Conservation (phyloP, 2,113 vertebrate species). For the Pithys albifrons region DNA sequence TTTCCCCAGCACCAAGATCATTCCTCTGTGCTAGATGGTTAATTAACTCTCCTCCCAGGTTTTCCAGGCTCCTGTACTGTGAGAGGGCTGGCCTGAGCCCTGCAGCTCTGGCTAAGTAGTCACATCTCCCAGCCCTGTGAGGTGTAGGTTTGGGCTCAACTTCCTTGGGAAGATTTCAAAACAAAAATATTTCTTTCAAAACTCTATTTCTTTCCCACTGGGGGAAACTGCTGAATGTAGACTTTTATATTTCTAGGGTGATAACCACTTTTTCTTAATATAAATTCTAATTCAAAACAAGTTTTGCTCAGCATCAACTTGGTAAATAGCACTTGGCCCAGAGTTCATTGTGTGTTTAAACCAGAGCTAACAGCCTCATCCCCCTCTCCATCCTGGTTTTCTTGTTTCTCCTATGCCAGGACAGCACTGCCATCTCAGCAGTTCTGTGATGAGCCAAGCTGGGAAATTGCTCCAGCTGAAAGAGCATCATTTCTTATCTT, state of each 20-base stretch:
- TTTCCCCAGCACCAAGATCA: not conserved
- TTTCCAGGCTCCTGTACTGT: not conserved
- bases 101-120: not conserved
- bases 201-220: not conserved
- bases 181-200: not conserved
- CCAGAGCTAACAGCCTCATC: not conserved
- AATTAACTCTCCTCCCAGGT: constrained; percentile 6
- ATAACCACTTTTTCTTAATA: not conserved
- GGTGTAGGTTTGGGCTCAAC: not conserved
- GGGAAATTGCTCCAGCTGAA: not conserved
- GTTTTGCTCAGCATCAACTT: not conserved
- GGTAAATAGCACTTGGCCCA: not conserved
- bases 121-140: not conserved
- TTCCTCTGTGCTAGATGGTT: not conserved
- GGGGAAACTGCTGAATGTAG: not conserved
- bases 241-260: not conserved
- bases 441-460: not conserved
- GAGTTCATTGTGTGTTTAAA: not conserved
- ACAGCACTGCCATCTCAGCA: not conserved
- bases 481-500: not conserved
- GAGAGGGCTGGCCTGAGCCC: not conserved
- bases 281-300: not conserved
- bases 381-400: not conserved
- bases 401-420: not conserved
- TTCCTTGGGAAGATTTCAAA: not conserved